phyloP scores from a whole-genome alignment of 2,113 vertebrate genomes.

The Rallus limicola region DNA sequence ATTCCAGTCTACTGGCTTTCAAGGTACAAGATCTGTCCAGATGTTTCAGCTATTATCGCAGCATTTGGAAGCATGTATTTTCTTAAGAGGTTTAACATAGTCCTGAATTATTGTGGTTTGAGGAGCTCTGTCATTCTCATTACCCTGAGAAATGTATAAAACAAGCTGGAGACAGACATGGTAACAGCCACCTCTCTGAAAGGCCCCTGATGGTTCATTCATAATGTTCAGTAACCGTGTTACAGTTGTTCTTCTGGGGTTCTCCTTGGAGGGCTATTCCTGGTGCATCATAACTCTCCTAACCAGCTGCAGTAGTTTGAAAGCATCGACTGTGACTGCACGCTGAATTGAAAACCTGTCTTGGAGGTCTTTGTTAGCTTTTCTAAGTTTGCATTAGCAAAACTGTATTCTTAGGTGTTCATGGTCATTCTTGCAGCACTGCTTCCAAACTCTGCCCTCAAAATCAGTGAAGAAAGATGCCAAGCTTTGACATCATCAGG shows the following conservation, averaged over 20 bases:
- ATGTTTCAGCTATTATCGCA: not conserved
- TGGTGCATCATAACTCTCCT: not conserved
- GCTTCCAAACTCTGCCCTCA: not conserved
- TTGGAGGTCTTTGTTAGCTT: not conserved
- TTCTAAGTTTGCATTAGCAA: not conserved
- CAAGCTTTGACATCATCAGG: rapidly evolving
- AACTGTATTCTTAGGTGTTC: not conserved
- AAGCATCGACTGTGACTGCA: not conserved
- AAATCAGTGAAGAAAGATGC: not conserved
- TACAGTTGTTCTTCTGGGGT: not conserved
- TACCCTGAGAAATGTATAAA: not conserved
- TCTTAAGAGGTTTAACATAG: not conserved
- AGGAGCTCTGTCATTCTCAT: not conserved
- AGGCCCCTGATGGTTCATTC: not conserved
- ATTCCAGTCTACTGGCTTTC: not conserved
- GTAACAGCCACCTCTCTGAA: not conserved
- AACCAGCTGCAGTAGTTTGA: not conserved
- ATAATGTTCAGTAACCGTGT: not conserved
- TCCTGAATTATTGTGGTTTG: not conserved
- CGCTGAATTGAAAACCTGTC: rapidly evolving
- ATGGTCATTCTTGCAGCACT: rapidly evolving
- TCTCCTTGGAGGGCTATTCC: not conserved
- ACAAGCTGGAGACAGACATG: not conserved
- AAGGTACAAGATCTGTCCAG: not conserved
- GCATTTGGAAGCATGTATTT: not conserved